phyloP scores from a whole-genome alignment of 2,113 vertebrate genomes.

The Dasyurus viverrinus region DNA sequence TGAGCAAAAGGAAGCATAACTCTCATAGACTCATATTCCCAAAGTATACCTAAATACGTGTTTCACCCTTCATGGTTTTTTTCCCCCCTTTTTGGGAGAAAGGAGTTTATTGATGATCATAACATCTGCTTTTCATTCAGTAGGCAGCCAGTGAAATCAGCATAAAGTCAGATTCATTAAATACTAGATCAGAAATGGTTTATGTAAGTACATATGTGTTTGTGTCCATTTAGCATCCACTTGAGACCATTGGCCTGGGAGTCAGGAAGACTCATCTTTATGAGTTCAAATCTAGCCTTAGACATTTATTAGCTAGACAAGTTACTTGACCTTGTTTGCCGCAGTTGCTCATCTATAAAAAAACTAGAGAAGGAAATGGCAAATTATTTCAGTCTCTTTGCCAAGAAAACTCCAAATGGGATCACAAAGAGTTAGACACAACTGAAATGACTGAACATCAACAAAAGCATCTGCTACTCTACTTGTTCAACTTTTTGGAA shows the following conservation, averaged over 20 bases:
- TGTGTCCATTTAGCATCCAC: neutral
- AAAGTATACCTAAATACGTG: neutral
- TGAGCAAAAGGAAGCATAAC: constrained; percentile 31
- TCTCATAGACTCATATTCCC: neutral
- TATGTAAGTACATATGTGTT: neutral
- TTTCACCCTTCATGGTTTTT: neutral
- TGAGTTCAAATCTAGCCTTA: neutral
- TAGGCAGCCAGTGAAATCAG: neutral
- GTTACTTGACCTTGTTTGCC: neutral
- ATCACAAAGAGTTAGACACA: neutral
- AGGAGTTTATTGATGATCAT: constrained; percentile 6
- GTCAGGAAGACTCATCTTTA: neutral
- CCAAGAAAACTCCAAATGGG: neutral
- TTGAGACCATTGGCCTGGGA: neutral
- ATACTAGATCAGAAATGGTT: neutral
- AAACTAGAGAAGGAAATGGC: neutral
- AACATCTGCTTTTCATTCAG: neutral
- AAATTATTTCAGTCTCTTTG: neutral
- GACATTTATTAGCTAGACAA: neutral
- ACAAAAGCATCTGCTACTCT: neutral
- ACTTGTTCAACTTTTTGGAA: neutral
- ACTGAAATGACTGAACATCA: neutral
- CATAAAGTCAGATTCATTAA: neutral
- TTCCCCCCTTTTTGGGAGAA: neutral
- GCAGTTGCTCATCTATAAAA: neutral